Evolutionary conservation across 2,888 invertebrate species (phyloP).

Genomic region (Heliconius aoede): DNA sequence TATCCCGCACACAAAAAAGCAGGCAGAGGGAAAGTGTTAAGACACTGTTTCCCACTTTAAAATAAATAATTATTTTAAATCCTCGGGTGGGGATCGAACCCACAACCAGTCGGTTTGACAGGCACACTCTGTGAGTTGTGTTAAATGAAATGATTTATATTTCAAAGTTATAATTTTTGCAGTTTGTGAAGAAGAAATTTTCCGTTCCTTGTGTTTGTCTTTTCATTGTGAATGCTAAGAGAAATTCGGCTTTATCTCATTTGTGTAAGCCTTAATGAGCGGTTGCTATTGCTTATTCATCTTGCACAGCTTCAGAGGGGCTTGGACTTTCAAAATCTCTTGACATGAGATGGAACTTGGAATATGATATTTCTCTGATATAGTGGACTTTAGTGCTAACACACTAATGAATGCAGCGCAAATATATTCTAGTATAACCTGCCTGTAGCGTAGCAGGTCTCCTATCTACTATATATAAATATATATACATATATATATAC

Average conservation of each 20-base stretch:
- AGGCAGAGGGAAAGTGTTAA: too few species aligned
- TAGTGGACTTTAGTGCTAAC: background rate
- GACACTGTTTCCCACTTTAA: too few species aligned
- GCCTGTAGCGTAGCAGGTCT: too few species aligned
- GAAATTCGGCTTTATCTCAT: conserved; percentile 33
- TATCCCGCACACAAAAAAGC: too few species aligned
- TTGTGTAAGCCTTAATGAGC: conserved; percentile 37
- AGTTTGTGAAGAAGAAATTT: conserved; percentile 19
- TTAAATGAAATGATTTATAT: conserved; percentile 27
- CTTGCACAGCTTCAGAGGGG: conserved; percentile 24
- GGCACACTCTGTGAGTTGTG: too few species aligned
- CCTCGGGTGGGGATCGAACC: too few species aligned
- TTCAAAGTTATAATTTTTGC: conserved; percentile 23
- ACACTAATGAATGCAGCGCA: background rate
- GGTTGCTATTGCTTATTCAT: conserved; percentile 35
- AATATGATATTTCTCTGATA: background rate
- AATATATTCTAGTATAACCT: background rate
- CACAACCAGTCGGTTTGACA: too few species aligned
- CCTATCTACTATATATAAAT: too few species aligned
- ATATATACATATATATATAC: too few species aligned
- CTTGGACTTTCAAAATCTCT: conserved; percentile 29
- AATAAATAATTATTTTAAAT: too few species aligned
- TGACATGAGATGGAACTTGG: conserved; percentile 8
- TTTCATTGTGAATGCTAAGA: conserved; percentile 34
- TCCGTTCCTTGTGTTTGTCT: conserved; percentile 37